Evolutionary conservation across 2,888 invertebrate species (phyloP).

Genomic region (Deilephila porcellus): DNA sequence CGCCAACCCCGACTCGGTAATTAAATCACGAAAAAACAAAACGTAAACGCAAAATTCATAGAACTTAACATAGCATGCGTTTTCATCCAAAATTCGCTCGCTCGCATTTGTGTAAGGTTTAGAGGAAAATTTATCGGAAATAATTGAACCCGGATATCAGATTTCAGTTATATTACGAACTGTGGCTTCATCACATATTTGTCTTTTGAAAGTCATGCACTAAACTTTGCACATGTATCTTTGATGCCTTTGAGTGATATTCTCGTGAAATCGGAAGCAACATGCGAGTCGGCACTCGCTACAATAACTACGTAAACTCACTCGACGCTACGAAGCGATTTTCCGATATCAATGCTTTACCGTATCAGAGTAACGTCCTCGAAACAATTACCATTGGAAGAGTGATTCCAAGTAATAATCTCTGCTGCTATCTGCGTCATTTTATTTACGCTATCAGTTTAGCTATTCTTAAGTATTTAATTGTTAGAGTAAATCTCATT

Average conservation of each 20-base stretch:
- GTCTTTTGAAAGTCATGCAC: not conserved
- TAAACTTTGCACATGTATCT: not conserved
- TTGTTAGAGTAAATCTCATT: too few species aligned
- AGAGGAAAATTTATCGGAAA: too few species aligned
- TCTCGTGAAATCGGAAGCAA: not conserved
- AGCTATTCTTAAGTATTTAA: not conserved
- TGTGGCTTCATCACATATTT: not conserved
- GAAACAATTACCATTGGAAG: not conserved
- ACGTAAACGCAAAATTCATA: too few species aligned
- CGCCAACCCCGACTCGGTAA: too few species aligned
- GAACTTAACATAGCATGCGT: too few species aligned
- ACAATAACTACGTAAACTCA: slow-evolving; percentile 3
- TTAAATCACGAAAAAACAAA: too few species aligned
- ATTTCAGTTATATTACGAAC: not conserved
- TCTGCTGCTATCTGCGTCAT: too few species aligned
- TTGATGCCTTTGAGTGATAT: not conserved
- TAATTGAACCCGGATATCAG: not conserved
- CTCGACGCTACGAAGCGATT: not conserved
- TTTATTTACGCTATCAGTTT: not conserved
- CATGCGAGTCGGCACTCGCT: not conserved
- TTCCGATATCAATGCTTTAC: not conserved
- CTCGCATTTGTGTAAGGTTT: too few species aligned
- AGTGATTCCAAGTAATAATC: not conserved
- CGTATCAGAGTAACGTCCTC: not conserved
- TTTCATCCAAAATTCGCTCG: too few species aligned